Evolutionary conservation across 2,797 vertebrate species (phyloP).

Genomic region (Poecilia gillii): DNA sequence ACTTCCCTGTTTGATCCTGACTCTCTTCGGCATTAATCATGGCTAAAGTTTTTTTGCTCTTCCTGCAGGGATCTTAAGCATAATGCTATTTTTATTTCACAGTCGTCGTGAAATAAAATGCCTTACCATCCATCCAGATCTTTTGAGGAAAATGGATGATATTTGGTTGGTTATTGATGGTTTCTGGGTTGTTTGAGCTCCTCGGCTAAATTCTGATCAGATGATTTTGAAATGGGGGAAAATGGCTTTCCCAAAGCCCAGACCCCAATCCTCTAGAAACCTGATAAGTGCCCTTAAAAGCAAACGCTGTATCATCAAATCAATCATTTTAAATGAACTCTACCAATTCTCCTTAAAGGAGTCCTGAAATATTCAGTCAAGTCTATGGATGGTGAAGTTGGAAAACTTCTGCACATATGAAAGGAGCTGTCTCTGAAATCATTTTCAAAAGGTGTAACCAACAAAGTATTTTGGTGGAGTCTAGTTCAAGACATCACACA

Average conservation of each 20-base stretch:
- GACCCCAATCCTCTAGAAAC: background rate
- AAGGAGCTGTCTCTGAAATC: background rate
- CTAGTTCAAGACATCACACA: background rate
- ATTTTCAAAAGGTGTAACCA: background rate
- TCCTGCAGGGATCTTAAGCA: background rate
- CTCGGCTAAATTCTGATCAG: background rate
- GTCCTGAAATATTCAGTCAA: background rate
- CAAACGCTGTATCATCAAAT: background rate
- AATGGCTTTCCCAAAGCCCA: background rate
- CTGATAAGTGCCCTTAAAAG: background rate
- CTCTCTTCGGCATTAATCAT: constrained; percentile 15
- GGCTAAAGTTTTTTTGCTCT: background rate
- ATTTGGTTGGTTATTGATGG: background rate
- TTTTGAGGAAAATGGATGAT: background rate
- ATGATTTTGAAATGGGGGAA: background rate
- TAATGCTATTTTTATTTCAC: background rate
- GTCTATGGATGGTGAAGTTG: background rate
- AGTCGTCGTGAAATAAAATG: background rate
- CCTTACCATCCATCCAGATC: background rate
- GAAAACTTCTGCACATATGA: background rate
- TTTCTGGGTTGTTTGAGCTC: background rate
- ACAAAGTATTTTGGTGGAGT: background rate
- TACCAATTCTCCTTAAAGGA: background rate
- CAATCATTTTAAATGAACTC: background rate
- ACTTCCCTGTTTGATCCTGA: constrained; percentile 33